Base-by-base conservation (phyloP, 2,888 invertebrate genomes). In the Acanthosepion lycidas region DNA sequence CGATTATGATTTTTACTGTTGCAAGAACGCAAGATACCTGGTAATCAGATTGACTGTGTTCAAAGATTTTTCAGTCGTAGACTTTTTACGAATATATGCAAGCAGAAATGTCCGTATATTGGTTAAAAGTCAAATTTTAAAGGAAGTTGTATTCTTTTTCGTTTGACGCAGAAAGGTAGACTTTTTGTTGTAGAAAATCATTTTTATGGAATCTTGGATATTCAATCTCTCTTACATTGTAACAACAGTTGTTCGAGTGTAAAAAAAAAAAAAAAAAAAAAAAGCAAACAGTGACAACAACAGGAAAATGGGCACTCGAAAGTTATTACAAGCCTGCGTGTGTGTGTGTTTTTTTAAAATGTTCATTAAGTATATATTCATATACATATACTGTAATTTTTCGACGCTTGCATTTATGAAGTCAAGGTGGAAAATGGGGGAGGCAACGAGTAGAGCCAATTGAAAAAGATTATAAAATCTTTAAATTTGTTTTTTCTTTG, bases 101-200 rank as follows among this genome's bases (percentile, higher is more conserved):
- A 78, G 12, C 78, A 78, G 78, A 78, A n/a, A 78, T 78, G 78
- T 78, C 12, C 15, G 78, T 78, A 78, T 78, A 78, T 78, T 78
- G 78, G 78, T 78, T 15, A 78, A 78, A 78, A 78, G 78, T 78
- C 78, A 78, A 78, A 78, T 78, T 78, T 78, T 33, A 78, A 78
- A 78, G 78, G 78, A 78, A 78, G 20, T n/a, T n/a, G n/a, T n/a
- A 78, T 78, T 78, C 78, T n/a, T 78, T 78, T 78, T 78, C n/a
- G 78, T 78, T 78, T 78, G 78, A 78, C 78, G 78, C 78, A 33
- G 26, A 78, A 78, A 59, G 2, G n/a, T 12, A n/a, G n/a, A n/a
- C 9, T 12, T 78, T 78, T 78, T 78, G n/a, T 78, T n/a, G 78
- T 78, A 33, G n/a, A 78, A 78, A 78, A 78, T 78, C 78, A n/a